These are phyloP conservation scores for Drosophila punjabiensis DNA, from an alignment of 1,140 invertebrate genomes.

Conservation along the genomic window DNA sequence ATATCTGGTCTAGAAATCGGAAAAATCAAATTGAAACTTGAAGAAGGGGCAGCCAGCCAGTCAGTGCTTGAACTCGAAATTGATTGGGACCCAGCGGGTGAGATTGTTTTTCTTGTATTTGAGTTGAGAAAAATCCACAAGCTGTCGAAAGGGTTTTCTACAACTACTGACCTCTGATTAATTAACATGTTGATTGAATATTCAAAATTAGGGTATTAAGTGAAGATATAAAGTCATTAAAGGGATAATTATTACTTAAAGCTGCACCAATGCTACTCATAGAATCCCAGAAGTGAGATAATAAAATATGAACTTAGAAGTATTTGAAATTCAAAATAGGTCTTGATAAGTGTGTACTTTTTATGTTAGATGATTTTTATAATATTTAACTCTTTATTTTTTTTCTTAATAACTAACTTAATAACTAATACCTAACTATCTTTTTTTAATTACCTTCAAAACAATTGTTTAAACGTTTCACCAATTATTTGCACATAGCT, in stretches of 20 bases:
- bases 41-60: conserved; percentile 10
- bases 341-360: too few species aligned
- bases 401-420: too few species aligned
- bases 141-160: conserved; percentile 29
- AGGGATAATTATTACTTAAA: background rate
- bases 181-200: conserved; percentile 36
- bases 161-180: conserved; percentile 30
- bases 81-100: conserved; percentile 55
- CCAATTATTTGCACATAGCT: background rate
- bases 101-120: background rate
- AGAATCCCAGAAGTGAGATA: too few species aligned
- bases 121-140: conserved; percentile 4
- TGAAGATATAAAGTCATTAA: background rate
- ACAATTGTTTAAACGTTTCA: background rate
- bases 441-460: background rate
- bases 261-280: background rate
- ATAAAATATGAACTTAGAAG: too few species aligned
- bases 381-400: background rate
- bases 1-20: conserved; percentile 34
- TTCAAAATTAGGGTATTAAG: background rate
- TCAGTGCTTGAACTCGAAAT: conserved; percentile 12
- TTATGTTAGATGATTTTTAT: too few species aligned
- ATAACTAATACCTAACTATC: background rate
- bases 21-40: conserved; percentile 35
- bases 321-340: too few species aligned